Conservation (phyloP, 2,113 vertebrate genomes). For the Isurus oxyrinchus region DNA sequence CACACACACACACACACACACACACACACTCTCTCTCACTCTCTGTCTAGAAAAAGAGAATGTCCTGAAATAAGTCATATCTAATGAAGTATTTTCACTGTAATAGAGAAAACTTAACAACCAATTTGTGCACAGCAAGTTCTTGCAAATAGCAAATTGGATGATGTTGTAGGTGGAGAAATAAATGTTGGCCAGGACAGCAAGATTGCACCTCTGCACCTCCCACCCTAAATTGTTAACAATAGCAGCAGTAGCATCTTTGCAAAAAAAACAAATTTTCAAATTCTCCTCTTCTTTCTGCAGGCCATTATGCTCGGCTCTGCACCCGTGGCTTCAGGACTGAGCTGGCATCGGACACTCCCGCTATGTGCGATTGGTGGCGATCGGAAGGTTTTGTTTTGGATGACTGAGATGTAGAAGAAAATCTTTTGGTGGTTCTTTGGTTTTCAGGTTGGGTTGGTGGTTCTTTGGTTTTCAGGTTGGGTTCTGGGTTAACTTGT, state of each 20-base stretch:
- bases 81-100: not conserved
- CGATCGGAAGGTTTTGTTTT: conserved; percentile 86
- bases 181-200: not conserved
- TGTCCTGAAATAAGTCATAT: not conserved
- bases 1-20: not conserved
- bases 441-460: conserved; percentile 40
- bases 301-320: conserved; percentile 80
- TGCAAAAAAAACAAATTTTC: not conserved
- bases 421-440: conserved; percentile 39
- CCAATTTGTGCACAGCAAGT: not conserved
- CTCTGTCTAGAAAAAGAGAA: too few relatives aligned
- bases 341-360: conserved; percentile 88
- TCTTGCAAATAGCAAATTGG: not conserved
- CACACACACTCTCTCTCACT: not conserved
- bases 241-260: not conserved
- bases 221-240: not conserved
- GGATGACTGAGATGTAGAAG: conserved; percentile 88
- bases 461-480: conserved; percentile 39
- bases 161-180: not conserved
- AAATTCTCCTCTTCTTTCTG: conserved; percentile 39
- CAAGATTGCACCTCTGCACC: not conserved
- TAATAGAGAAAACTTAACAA: not conserved
- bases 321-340: conserved; percentile 74
- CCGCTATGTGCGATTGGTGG: conserved; percentile 82
- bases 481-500: conserved; percentile 38